phyloP scores from a whole-genome alignment of 2,888 invertebrate genomes.

The Fragum sueziense region DNA sequence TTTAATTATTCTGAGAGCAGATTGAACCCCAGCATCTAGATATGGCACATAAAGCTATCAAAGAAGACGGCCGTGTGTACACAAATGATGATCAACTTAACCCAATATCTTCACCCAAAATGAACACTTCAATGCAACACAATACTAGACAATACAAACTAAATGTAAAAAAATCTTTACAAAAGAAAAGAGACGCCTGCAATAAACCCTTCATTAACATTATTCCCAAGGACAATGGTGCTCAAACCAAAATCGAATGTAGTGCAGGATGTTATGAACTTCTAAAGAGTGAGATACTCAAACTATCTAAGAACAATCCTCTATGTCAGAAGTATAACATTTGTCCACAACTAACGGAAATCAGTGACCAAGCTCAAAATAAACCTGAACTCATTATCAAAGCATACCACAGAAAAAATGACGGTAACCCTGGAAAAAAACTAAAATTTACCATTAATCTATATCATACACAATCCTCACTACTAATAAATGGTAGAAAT shows the following conservation, averaged over 20 bases:
- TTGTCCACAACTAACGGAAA: no score
- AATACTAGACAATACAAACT: neutral
- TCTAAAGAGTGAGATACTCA: neutral
- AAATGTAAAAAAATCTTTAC: neutral
- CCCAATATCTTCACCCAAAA: no score
- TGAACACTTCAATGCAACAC: no score
- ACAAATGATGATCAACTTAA: no score
- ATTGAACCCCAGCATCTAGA: no score
- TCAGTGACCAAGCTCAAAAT: no score
- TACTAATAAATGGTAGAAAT: constrained; percentile 1
- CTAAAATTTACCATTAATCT: neutral
- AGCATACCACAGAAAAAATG: no score
- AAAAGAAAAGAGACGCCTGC: neutral
- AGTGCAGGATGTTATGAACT: neutral
- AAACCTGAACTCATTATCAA: no score
- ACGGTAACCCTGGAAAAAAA: neutral
- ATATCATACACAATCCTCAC: neutral
- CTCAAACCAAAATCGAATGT: neutral
- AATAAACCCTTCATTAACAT: neutral
- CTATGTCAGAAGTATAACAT: neutral
- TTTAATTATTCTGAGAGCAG: no score
- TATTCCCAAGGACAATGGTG: neutral
- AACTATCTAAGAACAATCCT: neutral
- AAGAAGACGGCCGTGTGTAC: no score
- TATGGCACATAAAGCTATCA: no score